Evolutionary conservation across 2,113 vertebrate species (phyloP).

Genomic region (Tychaedon coryphoeus): DNA sequence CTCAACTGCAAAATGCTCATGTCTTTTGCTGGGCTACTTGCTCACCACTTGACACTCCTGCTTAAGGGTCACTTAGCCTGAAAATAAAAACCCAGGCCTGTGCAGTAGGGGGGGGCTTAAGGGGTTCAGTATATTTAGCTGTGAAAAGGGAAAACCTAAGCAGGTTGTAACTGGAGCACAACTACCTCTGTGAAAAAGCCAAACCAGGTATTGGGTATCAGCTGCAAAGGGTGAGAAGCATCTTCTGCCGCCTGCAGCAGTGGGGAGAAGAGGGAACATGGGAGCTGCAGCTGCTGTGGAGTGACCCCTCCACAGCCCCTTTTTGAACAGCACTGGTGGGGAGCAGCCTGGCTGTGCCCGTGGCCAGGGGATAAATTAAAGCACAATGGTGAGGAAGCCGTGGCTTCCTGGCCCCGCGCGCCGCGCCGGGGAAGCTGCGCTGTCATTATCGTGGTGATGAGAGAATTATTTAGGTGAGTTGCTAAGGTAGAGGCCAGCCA

Average conservation of each 20-base stretch:
- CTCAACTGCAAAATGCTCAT: fast-evolving
- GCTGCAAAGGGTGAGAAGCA: not conserved
- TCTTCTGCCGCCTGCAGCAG: not conserved
- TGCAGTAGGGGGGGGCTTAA: not conserved
- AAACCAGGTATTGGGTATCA: not conserved
- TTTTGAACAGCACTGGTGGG: not conserved
- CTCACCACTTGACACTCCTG: not conserved
- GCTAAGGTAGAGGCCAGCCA: not conserved
- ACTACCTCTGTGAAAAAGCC: not conserved
- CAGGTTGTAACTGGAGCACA: not conserved
- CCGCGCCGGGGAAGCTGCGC: not conserved
- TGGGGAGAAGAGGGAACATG: fast-evolving
- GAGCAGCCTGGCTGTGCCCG: not conserved
- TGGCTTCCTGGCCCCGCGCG: not conserved
- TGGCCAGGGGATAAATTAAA: not conserved
- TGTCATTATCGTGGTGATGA: not conserved
- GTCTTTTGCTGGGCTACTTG: not conserved
- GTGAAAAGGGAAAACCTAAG: not conserved
- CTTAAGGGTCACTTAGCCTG: not conserved
- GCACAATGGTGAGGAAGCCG: not conserved
- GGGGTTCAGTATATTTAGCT: not conserved
- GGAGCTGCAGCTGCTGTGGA: not conserved
- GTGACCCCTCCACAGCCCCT: not conserved
- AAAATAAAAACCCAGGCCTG: not conserved
- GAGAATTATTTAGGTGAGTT: constrained; percentile 14